Base-by-base conservation (phyloP, 1,140 invertebrate species). In the Mya arenaria region DNA sequence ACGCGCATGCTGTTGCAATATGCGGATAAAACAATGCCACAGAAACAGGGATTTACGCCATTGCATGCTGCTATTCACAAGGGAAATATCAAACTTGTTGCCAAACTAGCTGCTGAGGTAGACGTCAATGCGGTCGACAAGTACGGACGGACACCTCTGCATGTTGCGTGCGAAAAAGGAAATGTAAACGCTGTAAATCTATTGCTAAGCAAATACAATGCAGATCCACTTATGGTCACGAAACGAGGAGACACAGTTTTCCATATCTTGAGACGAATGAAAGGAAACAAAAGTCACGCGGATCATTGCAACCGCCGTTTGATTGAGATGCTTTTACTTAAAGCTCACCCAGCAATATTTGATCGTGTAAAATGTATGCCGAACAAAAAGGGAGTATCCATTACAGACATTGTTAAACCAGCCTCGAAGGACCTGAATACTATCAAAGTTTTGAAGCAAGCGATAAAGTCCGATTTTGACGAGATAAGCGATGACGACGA, bases 41-140 rank as follows among this genome's bases (percentile, higher is more conserved):
- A 81, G 41, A 81, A 81, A 10, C 55, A 81, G 58, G 78, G 78
- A 34, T 81, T 62, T 63, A 81, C 78, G 34, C 78, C 78, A 23
- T 28, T 81, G 15, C 66, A 81, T 81, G 78, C 68, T 39, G 66
- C 78, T 13, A 72, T 81, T 19, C 36, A n/a, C 37, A 44, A 44
- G 48, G 37, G 48, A 52, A 52, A 52, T 52, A 52, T 25, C n/a
- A 19, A 52, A 0, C 5, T 71, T 15, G 78, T 41, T 4, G 23
- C 15, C n/a, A 25, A 36, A 4, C 32, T 81, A 6, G 15, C 19
- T 19, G 13, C 13, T 58, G 3, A 32, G 36, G 23, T 39, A 13
- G 32, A 71, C 48, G 68, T 81, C 10, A 72, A 81, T 36, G 28
- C 23, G 8, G 4, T 1, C 30, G 78, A 81, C 37, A 81, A 72